Evolutionary conservation across 2,797 vertebrate genomes (phyloP).

Genomic region (Falco rusticolus): DNA sequence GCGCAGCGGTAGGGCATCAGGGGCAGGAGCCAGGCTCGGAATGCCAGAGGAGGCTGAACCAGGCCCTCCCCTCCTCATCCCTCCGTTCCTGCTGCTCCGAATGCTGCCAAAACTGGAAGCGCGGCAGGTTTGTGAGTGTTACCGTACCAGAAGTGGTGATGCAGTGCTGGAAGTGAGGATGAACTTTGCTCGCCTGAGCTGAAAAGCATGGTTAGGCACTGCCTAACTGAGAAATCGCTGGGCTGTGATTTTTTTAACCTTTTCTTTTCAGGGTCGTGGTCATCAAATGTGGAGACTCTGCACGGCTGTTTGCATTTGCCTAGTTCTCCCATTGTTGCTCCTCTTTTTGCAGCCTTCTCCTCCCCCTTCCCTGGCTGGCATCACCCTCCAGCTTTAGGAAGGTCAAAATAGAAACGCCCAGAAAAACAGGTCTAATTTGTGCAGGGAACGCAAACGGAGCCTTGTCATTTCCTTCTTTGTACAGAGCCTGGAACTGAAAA

Average conservation of each 20-base stretch:
- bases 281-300: accelerated
- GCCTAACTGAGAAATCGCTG: not conserved
- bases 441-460: not conserved
- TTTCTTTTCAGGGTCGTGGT: not conserved
- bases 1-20: accelerated
- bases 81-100: not conserved
- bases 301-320: not conserved
- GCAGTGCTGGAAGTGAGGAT: not conserved
- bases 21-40: not conserved
- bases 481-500: not conserved
- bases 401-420: not conserved
- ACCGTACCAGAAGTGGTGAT: accelerated
- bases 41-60: not conserved
- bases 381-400: not conserved
- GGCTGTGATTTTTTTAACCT: not conserved
- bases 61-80: not conserved
- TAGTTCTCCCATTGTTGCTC: not conserved
- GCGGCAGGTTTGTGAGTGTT: not conserved
- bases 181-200: not conserved
- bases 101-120: not conserved
- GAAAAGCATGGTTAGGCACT: not conserved
- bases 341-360: not conserved
- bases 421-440: accelerated
- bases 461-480: not conserved
- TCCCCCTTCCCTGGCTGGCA: not conserved